Conservation (phyloP, 2,797 vertebrate genomes). For the Dryobates pubescens region DNA sequence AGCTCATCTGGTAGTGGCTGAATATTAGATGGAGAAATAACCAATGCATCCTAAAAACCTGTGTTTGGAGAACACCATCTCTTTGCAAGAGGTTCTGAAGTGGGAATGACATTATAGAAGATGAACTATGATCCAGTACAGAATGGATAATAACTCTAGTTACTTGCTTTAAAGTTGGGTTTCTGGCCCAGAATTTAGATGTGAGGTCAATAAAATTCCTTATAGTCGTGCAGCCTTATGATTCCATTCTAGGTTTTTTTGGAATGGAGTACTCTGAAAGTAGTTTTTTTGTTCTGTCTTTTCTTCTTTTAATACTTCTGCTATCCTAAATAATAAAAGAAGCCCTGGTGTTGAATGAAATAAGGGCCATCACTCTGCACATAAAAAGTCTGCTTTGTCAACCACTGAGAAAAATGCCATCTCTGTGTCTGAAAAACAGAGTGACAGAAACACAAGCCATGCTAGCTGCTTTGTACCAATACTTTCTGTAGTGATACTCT, state of each 20-base stretch:
- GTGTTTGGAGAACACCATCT: background rate
- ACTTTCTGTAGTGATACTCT: background rate
- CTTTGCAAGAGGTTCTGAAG: background rate
- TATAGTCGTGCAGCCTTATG: background rate
- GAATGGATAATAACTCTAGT: background rate
- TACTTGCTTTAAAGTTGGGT: background rate
- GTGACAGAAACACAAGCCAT: background rate
- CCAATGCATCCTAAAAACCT: background rate
- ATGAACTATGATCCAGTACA: background rate
- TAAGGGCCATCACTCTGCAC: background rate
- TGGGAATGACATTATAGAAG: background rate
- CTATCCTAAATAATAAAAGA: background rate
- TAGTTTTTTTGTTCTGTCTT: background rate
- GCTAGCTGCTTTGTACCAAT: background rate
- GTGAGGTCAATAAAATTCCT: rapidly evolving
- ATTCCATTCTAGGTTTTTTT: no score
- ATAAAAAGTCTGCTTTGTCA: background rate
- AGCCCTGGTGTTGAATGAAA: background rate
- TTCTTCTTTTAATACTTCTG: background rate
- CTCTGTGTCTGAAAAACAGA: background rate
- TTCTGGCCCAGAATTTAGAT: background rate
- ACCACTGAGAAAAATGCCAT: background rate
- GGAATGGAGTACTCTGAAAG: background rate
- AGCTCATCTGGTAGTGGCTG: background rate
- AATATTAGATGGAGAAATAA: constrained; percentile 14